These are phyloP conservation scores for Chloroceryle amazona DNA, from an alignment of 2,797 vertebrate genomes.

Conservation along the genomic window DNA sequence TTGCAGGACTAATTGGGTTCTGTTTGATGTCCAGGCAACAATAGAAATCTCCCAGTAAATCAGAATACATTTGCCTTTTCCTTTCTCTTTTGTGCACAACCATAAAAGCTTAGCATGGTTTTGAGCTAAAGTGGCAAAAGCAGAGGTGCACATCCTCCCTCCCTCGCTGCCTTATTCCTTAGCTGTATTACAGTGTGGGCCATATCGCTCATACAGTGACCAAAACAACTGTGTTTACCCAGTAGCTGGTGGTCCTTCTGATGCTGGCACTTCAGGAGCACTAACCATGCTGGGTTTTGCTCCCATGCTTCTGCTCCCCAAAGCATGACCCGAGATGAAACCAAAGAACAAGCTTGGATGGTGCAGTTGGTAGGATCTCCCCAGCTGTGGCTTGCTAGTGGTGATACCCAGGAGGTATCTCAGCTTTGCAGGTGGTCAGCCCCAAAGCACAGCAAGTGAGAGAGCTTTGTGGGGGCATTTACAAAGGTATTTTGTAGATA, in stretches of 20 bases:
- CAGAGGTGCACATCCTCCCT: background rate
- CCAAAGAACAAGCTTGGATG: background rate
- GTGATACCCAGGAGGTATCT: background rate
- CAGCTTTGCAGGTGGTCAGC: background rate
- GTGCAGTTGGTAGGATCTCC: background rate
- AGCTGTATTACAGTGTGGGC: background rate
- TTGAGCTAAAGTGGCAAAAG: constrained; percentile 19
- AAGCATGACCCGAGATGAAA: background rate
- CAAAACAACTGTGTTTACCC: background rate
- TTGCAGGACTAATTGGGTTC: constrained; percentile 57
- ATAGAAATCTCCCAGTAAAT: constrained; percentile 38
- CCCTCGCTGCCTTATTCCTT: background rate
- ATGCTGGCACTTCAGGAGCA: background rate
- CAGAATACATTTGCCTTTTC: background rate
- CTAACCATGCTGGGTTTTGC: background rate
- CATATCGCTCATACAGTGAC: background rate
- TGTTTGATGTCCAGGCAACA: constrained; percentile 67
- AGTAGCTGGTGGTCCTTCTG: background rate
- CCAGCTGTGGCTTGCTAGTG: background rate
- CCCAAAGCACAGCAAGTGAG: background rate
- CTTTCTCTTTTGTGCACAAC: background rate
- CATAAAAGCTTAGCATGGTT: background rate
- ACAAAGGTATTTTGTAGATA: rapidly evolving
- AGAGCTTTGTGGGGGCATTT: background rate
- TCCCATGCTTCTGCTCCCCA: background rate